Base-by-base conservation (phyloP, 2,888 invertebrate species). In the Troides helena region DNA sequence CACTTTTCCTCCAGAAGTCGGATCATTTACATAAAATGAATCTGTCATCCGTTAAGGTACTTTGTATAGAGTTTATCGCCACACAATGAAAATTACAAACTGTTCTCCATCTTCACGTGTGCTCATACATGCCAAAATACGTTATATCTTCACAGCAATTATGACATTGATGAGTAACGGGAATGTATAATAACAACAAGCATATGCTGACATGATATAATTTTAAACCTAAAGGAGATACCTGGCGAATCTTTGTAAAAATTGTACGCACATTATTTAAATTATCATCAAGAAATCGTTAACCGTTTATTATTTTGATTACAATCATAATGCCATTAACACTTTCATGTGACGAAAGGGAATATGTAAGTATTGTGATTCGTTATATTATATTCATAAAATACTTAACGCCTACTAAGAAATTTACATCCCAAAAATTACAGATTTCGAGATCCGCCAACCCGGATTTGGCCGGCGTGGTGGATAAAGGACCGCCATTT, bases 1-100 rank as follows among this genome's bases (percentile, higher is more conserved):
- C 88, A 87, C 90, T 85, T 84, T 84, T 75, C 46, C 90, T 88
- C 89, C 86, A 89, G 88, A 86, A 87, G 87, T 88, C 85, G 90
- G 90, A 90, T 87, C 89, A 88, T 83, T 85, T 87, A 86, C 77
- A 85, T 78, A 86, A 86, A 87, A 86, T 86, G 85, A 87, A 87
- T 79, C 82, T 85, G 85, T 81, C 83, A 82, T 80, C 81, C 76
- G 81, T 78, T 80, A 79, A 86, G 86, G 85, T 89, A 89, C 88
- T 83, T 81, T 83, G 87, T 85, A 81, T 84, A 83, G 62, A 80
- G 81, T 82, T 75, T 73, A 76, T 81, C 80, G 83, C 82, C 81
- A 84, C 81, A 86, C 80, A 82, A 78, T 76, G 77, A 77, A 82
- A 62, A 82, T 78, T 79, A 80, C 79, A 78, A 81, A 78, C 76